phyloP scores from a whole-genome alignment of 2,113 vertebrate genomes.

The Chrysemys picta region DNA sequence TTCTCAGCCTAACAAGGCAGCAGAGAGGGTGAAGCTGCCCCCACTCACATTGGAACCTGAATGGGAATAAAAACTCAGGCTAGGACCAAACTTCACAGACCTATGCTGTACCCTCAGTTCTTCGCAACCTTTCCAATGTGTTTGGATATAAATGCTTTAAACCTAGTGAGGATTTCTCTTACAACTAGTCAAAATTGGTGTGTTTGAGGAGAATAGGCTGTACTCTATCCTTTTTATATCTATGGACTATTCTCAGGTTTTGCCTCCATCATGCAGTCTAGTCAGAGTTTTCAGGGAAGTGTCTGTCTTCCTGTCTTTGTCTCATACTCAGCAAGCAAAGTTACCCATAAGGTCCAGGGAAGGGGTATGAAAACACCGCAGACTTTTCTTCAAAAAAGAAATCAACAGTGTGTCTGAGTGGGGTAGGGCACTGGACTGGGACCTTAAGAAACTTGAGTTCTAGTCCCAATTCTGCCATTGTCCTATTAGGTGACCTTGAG shows the following conservation, averaged over 20 bases:
- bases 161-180: not conserved
- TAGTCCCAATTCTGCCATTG: not conserved
- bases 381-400: not conserved
- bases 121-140: not conserved
- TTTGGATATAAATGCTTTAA: not conserved
- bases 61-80: not conserved
- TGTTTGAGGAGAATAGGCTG: not conserved
- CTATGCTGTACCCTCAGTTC: not conserved
- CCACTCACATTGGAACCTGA: not conserved
- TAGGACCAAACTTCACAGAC: not conserved
- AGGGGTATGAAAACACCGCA: not conserved
- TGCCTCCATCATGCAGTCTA: not conserved
- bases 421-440: not conserved
- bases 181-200: not conserved
- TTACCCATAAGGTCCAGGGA: not conserved
- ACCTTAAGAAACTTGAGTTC: not conserved
- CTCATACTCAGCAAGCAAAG: not conserved
- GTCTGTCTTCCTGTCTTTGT: not conserved
- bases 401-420: not conserved
- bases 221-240: not conserved
- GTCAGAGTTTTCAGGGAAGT: not conserved
- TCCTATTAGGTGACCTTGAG: not conserved
- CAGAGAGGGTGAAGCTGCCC: not conserved
- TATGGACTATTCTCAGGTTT: not conserved
- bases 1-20: not conserved